A percentile compares a stretch with the other conserved stretches of the same genome.
Conservation (phyloP, 2,888 invertebrate genomes). For the Chaetogeoica ovagalla region DNA sequence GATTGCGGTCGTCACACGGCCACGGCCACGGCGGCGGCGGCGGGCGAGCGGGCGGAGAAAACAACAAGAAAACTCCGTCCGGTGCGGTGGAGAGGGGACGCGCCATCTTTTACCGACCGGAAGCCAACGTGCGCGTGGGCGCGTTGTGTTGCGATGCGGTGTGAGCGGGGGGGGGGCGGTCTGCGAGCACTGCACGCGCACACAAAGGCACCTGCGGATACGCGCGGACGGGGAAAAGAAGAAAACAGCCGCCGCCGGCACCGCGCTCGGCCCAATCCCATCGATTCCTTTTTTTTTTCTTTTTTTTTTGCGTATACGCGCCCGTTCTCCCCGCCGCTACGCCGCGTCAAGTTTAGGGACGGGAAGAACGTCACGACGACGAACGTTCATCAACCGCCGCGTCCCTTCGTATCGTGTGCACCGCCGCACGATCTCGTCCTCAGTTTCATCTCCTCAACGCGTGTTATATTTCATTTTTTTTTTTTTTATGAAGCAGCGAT, state of each 20-base stretch:
- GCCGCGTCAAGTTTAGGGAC: background rate
- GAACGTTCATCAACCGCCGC: background rate
- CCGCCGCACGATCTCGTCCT: background rate
- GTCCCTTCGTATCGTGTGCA: background rate
- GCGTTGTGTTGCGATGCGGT: background rate
- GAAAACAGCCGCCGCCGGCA: conserved; percentile 24
- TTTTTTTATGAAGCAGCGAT: too few relatives aligned
- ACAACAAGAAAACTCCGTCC: background rate
- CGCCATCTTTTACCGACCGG: conserved; percentile 51
- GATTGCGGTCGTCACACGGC: too few relatives aligned
- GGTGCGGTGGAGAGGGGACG: too few relatives aligned
- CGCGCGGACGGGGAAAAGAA: conserved; percentile 12
- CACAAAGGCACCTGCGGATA: conserved; percentile 40
- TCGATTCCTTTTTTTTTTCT: conserved; percentile 51
- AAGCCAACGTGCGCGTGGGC: conserved; percentile 1
- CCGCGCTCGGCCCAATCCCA: conserved; percentile 43
- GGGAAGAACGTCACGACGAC: background rate
- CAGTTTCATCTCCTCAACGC: too few relatives aligned
- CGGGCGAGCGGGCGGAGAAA: too few relatives aligned
- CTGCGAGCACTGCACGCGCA: background rate
- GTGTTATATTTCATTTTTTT: too few relatives aligned
- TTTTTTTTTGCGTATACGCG: too few relatives aligned
- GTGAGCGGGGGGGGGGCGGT: background rate
- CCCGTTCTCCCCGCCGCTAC: background rate
- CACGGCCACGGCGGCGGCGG: too few relatives aligned